phyloP scores from a whole-genome alignment of 2,797 vertebrate genomes.

The Tragopan temminckii region DNA sequence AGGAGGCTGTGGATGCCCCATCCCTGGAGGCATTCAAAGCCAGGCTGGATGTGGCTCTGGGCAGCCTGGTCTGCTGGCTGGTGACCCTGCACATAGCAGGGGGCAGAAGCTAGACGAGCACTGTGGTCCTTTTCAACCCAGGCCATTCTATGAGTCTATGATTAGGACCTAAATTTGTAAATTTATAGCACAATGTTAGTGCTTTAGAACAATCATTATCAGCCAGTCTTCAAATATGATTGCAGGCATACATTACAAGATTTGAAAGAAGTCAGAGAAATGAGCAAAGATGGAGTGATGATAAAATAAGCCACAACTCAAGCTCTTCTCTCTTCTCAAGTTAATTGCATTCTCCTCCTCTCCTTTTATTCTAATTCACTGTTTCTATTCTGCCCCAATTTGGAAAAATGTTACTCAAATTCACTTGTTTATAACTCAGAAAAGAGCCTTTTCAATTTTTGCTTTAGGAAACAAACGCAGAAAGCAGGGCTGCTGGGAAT shows the following conservation, averaged over 20 bases:
- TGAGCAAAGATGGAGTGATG: not conserved
- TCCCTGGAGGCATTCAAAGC: too few species aligned
- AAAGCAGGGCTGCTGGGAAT: not conserved
- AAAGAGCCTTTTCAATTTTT: not conserved
- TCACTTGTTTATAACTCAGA: not conserved
- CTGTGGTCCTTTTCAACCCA: too few species aligned
- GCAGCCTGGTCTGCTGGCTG: too few species aligned
- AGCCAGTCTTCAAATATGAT: not conserved
- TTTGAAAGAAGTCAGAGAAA: not conserved
- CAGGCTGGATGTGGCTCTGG: too few species aligned
- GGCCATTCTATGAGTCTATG: too few species aligned
- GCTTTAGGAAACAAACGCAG: not conserved
- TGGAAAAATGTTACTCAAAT: not conserved
- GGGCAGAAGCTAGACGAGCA: too few species aligned
- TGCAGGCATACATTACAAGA: not conserved
- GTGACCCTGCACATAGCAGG: too few species aligned
- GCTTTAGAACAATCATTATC: not conserved
- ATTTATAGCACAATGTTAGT: not conserved
- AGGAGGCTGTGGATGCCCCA: too few species aligned
- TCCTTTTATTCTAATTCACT: not conserved
- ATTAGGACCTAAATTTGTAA: not conserved
- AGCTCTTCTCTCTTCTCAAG: not conserved
- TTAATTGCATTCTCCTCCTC: not conserved
- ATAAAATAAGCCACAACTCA: not conserved
- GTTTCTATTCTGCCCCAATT: not conserved